A percentile compares a stretch with the other conserved stretches of the same genome.
Evolutionary conservation across 1,140 invertebrate species (phyloP).

Genomic region (Nasonia longicornis): DNA sequence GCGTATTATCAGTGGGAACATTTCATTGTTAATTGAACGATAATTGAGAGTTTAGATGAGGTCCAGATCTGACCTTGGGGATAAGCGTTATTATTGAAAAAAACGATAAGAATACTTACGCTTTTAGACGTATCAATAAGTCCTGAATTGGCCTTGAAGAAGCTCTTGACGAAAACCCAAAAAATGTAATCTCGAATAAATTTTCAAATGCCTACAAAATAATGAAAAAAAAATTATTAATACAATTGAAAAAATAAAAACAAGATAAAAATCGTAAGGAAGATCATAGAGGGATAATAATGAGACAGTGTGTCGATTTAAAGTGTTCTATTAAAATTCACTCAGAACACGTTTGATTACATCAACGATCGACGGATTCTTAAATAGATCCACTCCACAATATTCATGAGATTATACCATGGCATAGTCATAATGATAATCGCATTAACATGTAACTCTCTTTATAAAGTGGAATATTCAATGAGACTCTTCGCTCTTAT

Average conservation of each 20-base stretch:
- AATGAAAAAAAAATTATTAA: not conserved
- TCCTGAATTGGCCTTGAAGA: too few species aligned
- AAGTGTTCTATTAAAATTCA: slow-evolving; percentile 68
- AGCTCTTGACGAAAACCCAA: too few species aligned
- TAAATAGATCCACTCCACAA: slow-evolving; percentile 65
- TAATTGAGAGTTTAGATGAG: too few species aligned
- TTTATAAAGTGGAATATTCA: slow-evolving; percentile 24
- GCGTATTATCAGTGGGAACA: not conserved
- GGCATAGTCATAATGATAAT: slow-evolving; percentile 58
- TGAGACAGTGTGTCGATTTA: slow-evolving; percentile 51
- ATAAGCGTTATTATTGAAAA: too few species aligned
- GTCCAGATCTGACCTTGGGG: too few species aligned
- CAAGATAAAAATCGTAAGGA: slow-evolving; percentile 2
- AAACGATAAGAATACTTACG: too few species aligned
- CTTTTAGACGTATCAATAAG: too few species aligned
- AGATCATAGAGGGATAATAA: slow-evolving; percentile 34
- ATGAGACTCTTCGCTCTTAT: slow-evolving; percentile 21
- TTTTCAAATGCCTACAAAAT: not conserved
- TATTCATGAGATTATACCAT: slow-evolving; percentile 61
- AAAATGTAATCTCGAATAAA: too few species aligned
- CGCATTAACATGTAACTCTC: slow-evolving; percentile 44
- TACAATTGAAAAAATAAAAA: not conserved
- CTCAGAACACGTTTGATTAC: slow-evolving; percentile 67
- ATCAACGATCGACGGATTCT: slow-evolving; percentile 66
- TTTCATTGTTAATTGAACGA: not conserved